Base-by-base conservation (phyloP, 2,113 vertebrate genomes). In the Daphoenositta chrysoptera region DNA sequence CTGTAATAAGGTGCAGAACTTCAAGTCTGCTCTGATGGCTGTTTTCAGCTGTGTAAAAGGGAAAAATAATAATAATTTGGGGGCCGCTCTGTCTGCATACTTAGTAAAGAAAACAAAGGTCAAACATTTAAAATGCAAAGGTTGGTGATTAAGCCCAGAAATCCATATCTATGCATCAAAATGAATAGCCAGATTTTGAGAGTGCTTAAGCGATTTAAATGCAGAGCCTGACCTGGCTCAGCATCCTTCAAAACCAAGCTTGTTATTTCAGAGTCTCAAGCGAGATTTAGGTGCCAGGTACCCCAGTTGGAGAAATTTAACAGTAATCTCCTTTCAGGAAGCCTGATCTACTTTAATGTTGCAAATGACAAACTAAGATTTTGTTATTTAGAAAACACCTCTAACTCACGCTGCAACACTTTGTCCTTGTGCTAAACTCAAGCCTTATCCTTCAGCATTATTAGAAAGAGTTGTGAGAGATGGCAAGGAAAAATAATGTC, bases 161-260 rank as follows among this genome's bases (percentile, higher is more conserved):
- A 95, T 95, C 92, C 92, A 94, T 92, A 97, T 83, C 92, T 94
- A 86, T 64, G 87, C 77, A 96, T 84, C 93, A 75, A 81, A 96
- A 95, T 35, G 90, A 95, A 93, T 17, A 78, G 86, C 40, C 56
- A 92, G 88, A 93, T 93, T 94, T 53, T 87, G 31, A 89, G 80
- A 92, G 92, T 28, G 57, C 96, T 95, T 90, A 96, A 94, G 83
- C 2, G 37, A 94, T 84, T 94, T 77, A 92, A 90, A 94, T 51
- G 64, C 88, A 84, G 88, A 96, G 83, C 80, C 80, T 86, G 86
- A 90, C 33, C 90, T 82, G 93, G 96, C 77, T 96, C 94, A 92
- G 86, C 89, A 96, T 75, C 93, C 82, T 95, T 96, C 72, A 82
- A 95, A 96, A 44, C 61, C 80, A 81, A 93, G 86, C 53, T 91